These are phyloP conservation scores for Malthinus seriepunctatus DNA, from an alignment of 2,888 invertebrate species.

Conservation along the genomic window DNA sequence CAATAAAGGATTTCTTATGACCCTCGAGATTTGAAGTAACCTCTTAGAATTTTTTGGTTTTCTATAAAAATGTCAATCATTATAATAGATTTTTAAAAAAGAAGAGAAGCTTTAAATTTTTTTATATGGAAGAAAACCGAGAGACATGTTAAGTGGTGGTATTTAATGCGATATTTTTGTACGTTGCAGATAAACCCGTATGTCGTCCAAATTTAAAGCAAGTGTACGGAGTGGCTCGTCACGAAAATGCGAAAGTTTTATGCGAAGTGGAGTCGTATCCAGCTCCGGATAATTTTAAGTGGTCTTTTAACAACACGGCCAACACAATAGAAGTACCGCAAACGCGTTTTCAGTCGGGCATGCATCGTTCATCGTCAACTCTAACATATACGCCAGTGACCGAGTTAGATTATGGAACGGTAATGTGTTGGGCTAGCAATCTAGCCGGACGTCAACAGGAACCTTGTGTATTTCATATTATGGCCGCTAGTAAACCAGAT, in stretches of 20 bases:
- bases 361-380: slow-evolving; percentile 63
- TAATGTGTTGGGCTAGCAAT: slow-evolving; percentile 76
- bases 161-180: too few relatives aligned
- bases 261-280: slow-evolving; percentile 88
- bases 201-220: slow-evolving; percentile 75
- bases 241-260: slow-evolving; percentile 76
- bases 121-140: too few relatives aligned
- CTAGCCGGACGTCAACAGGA: slow-evolving; percentile 70
- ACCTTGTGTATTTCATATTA: slow-evolving; percentile 75
- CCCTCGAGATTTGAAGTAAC: too few relatives aligned
- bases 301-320: slow-evolving; percentile 89
- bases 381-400: slow-evolving; percentile 76
- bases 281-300: slow-evolving; percentile 79
- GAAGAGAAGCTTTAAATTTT: too few relatives aligned
- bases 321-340: slow-evolving; percentile 77
- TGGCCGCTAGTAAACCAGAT: slow-evolving; percentile 78
- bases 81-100: too few relatives aligned
- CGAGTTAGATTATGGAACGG: slow-evolving; percentile 76
- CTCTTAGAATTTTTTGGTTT: too few relatives aligned
- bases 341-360: slow-evolving; percentile 63
- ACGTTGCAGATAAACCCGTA: slow-evolving; percentile 79
- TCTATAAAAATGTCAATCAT: too few relatives aligned
- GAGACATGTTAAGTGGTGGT: too few relatives aligned
- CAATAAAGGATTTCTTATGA: too few relatives aligned
- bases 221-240: slow-evolving; percentile 82